Evolutionary conservation across 2,888 invertebrate species (phyloP).

Genomic region (Celastrina argiolus): DNA sequence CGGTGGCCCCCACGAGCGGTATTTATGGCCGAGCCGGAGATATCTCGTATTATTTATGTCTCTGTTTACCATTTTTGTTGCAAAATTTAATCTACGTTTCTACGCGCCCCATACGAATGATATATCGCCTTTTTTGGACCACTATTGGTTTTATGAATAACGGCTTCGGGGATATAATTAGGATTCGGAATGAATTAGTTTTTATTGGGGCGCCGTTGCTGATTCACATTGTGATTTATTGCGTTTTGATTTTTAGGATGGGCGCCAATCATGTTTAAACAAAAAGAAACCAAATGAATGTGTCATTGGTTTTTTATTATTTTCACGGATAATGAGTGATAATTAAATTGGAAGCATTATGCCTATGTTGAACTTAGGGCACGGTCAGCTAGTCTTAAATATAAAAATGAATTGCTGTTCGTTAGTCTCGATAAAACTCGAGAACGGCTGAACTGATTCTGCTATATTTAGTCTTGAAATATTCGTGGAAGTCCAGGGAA

Average conservation of each 20-base stretch:
- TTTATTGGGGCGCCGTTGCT: not conserved
- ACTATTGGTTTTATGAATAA: constrained; percentile 22
- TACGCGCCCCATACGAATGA: constrained; percentile 22
- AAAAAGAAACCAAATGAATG: no score
- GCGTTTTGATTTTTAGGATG: not conserved
- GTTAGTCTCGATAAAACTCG: no score
- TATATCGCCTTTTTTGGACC: constrained; percentile 17
- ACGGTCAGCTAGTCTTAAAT: no score
- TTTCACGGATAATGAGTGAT: no score
- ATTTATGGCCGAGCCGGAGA: constrained; percentile 55
- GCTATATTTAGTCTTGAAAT: no score
- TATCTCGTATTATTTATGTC: constrained; percentile 68
- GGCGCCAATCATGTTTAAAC: no score
- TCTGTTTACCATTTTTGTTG: constrained; percentile 57
- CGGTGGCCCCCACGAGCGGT: constrained; percentile 56
- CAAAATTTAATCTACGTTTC: constrained; percentile 29
- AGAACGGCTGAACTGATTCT: no score
- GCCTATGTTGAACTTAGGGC: no score
- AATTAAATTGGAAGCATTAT: no score
- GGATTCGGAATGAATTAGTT: constrained; percentile 7
- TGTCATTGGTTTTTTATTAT: no score
- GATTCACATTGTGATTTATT: not conserved
- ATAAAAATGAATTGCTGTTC: no score
- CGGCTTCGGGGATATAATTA: constrained; percentile 13
- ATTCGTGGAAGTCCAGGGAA: no score